Conservation (phyloP, 2,888 invertebrate species). For the Xylota segnis region DNA sequence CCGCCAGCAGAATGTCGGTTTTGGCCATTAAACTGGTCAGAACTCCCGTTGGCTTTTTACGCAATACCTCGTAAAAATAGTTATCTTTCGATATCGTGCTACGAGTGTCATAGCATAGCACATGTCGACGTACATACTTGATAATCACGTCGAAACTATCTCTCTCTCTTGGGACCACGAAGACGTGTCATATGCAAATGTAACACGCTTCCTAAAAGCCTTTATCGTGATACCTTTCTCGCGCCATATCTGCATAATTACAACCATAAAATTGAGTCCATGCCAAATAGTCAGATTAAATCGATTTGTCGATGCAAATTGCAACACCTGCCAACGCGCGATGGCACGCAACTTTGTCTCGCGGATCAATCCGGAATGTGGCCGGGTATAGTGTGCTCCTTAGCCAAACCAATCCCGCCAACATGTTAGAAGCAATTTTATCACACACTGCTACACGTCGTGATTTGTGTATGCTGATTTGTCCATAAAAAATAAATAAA, state of each 20-base stretch:
- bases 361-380: slow-evolving; percentile 19
- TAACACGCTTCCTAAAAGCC: neutral
- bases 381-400: neutral
- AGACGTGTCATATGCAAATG: slow-evolving; percentile 10
- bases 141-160: slow-evolving; percentile 2
- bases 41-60: neutral
- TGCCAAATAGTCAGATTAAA: slow-evolving; percentile 30
- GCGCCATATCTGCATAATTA: slow-evolving; percentile 2
- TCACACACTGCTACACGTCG: slow-evolving; percentile 49
- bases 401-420: slow-evolving; percentile 28
- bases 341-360: slow-evolving; percentile 48
- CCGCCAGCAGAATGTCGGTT: too few relatives aligned
- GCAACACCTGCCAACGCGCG: slow-evolving; percentile 45
- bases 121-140: neutral
- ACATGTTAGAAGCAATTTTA: slow-evolving; percentile 66
- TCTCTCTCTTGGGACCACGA: neutral
- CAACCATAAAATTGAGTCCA: slow-evolving; percentile 26
- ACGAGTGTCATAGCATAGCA: slow-evolving; percentile 2
- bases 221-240: neutral
- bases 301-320: slow-evolving; percentile 54
- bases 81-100: neutral
- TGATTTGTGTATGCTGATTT: slow-evolving; percentile 67
- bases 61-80: neutral
- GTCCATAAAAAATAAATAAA: slow-evolving; percentile 48
- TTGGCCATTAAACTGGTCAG: neutral